These are phyloP conservation scores for Laspeyria flexula DNA, from an alignment of 2,888 invertebrate genomes.

Conservation along the genomic window DNA sequence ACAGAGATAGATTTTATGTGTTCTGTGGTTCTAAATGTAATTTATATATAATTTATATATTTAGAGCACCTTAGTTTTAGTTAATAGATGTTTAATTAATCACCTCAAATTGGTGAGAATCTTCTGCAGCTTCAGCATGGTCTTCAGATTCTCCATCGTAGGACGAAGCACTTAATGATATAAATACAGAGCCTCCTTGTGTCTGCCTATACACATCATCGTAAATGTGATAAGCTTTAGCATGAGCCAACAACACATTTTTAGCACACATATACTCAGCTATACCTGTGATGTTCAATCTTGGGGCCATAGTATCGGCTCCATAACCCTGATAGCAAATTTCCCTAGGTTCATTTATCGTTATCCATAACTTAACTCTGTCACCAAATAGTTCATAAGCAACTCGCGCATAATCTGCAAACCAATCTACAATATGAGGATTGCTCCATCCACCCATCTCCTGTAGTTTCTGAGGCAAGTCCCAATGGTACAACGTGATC, in stretches of 20 bases:
- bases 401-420: constrained; percentile 72
- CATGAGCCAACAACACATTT: constrained; percentile 83
- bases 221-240: constrained; percentile 78
- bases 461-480: constrained; percentile 80
- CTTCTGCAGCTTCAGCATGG: constrained; percentile 75
- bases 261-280: constrained; percentile 79
- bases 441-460: constrained; percentile 84
- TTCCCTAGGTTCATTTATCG: constrained; percentile 83
- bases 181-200: constrained; percentile 53
- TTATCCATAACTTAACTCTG: constrained; percentile 82
- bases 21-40: no score
- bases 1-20: no score
- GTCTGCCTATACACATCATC: constrained; percentile 67
- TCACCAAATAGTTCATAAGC: constrained; percentile 75
- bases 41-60: no score
- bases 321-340: constrained; percentile 75
- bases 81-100: neutral
- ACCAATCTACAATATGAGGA: constrained; percentile 73
- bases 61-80: no score
- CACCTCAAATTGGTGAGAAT: constrained; percentile 78
- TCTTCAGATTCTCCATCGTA: constrained; percentile 72
- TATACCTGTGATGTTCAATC: constrained; percentile 61
- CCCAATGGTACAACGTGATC: constrained; percentile 84
- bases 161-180: constrained; percentile 52
- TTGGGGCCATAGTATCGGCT: constrained; percentile 50